Percentiles rank a stretch among this genome's conserved stretches.
These are phyloP conservation scores for Lagorchestes hirsutus DNA, from an alignment of 2,797 vertebrate genomes.

Conservation along the genomic window DNA sequence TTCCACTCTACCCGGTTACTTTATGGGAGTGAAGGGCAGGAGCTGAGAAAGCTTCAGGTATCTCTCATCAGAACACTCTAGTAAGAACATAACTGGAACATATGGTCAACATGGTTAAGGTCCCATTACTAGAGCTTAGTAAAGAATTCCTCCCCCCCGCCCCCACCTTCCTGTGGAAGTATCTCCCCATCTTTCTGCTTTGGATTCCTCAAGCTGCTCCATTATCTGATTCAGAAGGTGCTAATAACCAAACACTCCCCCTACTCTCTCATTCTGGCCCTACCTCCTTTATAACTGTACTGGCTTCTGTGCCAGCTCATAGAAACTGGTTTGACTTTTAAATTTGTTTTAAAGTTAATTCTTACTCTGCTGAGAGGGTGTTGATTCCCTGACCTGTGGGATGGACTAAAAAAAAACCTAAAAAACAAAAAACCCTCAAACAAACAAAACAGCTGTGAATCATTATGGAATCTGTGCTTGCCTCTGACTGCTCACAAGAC, in stretches of 20 bases:
- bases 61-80: conserved; percentile 23
- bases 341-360: conserved; percentile 70
- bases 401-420: conserved; percentile 65
- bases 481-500: conserved; percentile 71
- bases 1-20: conserved; percentile 16
- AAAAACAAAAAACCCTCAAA: neutral
- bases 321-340: conserved; percentile 61
- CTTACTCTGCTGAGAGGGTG: conserved; percentile 22
- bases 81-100: conserved; percentile 40
- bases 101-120: conserved; percentile 15
- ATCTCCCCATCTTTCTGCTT: neutral
- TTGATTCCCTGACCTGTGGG: conserved; percentile 68
- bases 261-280: conserved; percentile 16
- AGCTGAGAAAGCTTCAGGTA: conserved; percentile 41
- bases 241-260: conserved; percentile 74
- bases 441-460: conserved; percentile 83
- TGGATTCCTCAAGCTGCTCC: conserved; percentile 45
- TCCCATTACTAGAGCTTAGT: neutral
- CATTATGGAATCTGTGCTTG: conserved; percentile 57
- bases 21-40: conserved; percentile 30
- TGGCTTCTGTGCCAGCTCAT: conserved; percentile 42
- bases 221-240: conserved; percentile 70
- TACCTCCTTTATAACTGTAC: conserved; percentile 29
- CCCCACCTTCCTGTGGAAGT: neutral
- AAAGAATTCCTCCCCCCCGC: neutral